Conservation (phyloP, 2,113 vertebrate genomes). For the Promerops cafer region DNA sequence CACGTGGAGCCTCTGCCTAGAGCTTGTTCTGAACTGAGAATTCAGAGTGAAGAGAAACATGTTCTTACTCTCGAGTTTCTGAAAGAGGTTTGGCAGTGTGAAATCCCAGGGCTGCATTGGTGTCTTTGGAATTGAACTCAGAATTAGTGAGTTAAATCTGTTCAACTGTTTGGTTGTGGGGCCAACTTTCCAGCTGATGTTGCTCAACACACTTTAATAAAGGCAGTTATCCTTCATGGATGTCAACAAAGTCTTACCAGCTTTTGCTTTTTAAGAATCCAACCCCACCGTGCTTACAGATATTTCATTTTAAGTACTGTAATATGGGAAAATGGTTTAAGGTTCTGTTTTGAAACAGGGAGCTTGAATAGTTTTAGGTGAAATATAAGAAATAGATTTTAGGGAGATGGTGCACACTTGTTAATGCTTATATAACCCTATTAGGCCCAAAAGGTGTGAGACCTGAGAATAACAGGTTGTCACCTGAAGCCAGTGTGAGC, state of each 20-base stretch:
- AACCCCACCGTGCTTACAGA: neutral
- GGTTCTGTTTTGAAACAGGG: neutral
- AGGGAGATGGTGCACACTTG: neutral
- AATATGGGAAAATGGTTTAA: neutral
- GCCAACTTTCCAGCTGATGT: neutral
- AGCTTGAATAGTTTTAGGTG: neutral
- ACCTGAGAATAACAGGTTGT: neutral
- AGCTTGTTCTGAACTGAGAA: neutral
- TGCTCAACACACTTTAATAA: neutral
- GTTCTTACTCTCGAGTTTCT: neutral
- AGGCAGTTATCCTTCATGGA: neutral
- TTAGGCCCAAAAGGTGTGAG: neutral
- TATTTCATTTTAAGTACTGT: neutral
- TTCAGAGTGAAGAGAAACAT: neutral
- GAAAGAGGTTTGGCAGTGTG: neutral
- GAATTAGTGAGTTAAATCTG: neutral
- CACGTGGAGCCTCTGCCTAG: neutral
- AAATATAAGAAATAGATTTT: neutral
- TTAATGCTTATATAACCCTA: neutral
- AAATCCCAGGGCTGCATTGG: neutral
- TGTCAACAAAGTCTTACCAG: neutral
- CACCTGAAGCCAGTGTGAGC: neutral
- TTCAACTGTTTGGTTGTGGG: neutral
- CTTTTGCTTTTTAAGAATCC: neutral
- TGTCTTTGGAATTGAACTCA: neutral